Evolutionary conservation across 2,113 vertebrate genomes (phyloP), one percentile per base, ranked within the genome.

Genomic region (Ammospiza nelsoni): DNA sequence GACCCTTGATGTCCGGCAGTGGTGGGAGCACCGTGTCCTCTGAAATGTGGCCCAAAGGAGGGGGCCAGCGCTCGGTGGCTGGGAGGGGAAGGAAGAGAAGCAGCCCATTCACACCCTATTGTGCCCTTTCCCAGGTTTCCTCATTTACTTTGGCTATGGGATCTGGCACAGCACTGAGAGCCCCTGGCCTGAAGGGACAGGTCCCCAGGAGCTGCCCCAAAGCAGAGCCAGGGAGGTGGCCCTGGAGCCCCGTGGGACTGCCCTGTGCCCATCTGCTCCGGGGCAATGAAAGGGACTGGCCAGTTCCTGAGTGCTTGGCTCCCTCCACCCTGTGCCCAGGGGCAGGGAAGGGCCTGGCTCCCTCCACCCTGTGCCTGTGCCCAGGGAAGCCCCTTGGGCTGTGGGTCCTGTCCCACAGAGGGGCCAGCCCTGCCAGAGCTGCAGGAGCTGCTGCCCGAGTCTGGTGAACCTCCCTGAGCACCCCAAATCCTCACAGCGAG

Each of bases 61-160:
- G 41, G 75, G 75, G 22, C 0, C 31, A 86, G 48, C 48, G 15
- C 33, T 22, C 31, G 46, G 20, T 72, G 31, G 15, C 2, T 46
- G 57, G 87, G 59, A 84, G 29, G 54, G 17, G 15, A 83, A 24
- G 43, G 25, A 46, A 49, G 37, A n/a, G 35, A 24, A 28, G 5
- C 6, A 29, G 7, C 22, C 4, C 35, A 18, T 20, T 2, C 14
- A 18, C 12, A 4, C 14, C 19, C 24, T 58, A 0, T 77, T 71
- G 39, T 91, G 20, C 69, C 20, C 57, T 4, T 79, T 91, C 68
- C 31, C 91, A 99, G 98, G 98, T 25, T 90, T 99, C 39, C 11
- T 98, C 44, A 98, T 99, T 92, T 99, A 99, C 85, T 99, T 99
- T 94, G 87, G 93, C 67, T 99, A 99, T 0, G 98, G 99, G 15